These are phyloP conservation scores for Octopus sinensis DNA, from an alignment of 1,140 invertebrate species.

Conservation along the genomic window DNA sequence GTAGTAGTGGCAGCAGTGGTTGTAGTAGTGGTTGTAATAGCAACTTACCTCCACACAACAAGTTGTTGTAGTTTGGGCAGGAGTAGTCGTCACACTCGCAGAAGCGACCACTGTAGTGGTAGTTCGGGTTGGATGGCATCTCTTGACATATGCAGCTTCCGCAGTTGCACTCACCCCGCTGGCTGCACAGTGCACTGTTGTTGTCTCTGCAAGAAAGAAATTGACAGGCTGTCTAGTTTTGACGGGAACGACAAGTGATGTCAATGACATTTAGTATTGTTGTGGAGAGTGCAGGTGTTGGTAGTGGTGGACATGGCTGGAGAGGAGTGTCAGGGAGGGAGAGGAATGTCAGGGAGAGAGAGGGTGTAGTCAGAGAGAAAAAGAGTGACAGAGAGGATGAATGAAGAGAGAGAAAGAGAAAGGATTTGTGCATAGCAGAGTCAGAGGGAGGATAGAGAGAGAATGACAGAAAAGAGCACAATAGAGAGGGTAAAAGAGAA, in stretches of 20 bases:
- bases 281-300: background rate
- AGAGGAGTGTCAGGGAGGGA: background rate
- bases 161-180: constrained; percentile 40
- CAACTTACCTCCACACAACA: constrained; percentile 72
- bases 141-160: constrained; percentile 41
- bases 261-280: background rate
- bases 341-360: background rate
- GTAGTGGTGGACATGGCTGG: too few species aligned
- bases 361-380: background rate
- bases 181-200: constrained; percentile 29
- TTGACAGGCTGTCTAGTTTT: constrained; percentile 3
- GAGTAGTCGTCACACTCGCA: constrained; percentile 94
- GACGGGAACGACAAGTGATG: too few species aligned
- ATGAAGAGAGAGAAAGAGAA: background rate
- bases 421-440: background rate
- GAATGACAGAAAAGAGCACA: background rate
- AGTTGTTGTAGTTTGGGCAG: constrained; percentile 76
- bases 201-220: constrained; percentile 15
- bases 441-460: background rate
- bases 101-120: constrained; percentile 70
- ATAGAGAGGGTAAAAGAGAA: background rate
- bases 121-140: constrained; percentile 16
- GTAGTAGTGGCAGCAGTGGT: background rate
- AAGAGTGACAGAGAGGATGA: background rate
- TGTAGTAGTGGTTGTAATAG: background rate